These are phyloP conservation scores for Meloidogyne hapla DNA, from an alignment of 1,140 invertebrate genomes.

Conservation along the genomic window DNA sequence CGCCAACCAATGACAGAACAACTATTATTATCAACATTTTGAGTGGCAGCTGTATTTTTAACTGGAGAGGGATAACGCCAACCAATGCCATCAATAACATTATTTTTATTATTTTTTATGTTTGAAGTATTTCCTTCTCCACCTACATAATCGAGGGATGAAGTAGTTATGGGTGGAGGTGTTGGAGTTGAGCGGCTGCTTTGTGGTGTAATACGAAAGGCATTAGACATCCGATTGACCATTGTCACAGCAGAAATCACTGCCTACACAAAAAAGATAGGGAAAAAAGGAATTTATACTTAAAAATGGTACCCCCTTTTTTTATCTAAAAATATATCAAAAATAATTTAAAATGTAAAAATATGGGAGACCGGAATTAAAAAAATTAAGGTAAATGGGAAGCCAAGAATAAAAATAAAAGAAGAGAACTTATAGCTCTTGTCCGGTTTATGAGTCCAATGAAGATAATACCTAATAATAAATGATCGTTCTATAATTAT, in stretches of 20 bases:
- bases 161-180: constrained; percentile 26
- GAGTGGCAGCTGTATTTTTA: not conserved
- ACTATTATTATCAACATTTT: not conserved
- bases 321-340: too few relatives aligned
- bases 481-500: too few relatives aligned
- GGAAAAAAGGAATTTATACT: not conserved
- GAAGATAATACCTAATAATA: too few relatives aligned
- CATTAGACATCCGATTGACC: constrained; percentile 59
- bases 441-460: too few relatives aligned
- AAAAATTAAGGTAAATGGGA: too few relatives aligned
- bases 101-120: not conserved
- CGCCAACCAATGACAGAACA: not conserved
- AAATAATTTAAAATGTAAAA: too few relatives aligned
- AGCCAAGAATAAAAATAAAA: too few relatives aligned
- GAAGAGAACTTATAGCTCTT: too few relatives aligned
- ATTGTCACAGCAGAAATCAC: constrained; percentile 63
- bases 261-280: constrained; percentile 46
- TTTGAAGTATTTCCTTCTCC: not conserved
- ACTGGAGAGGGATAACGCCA: not conserved
- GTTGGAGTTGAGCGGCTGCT: constrained; percentile 33
- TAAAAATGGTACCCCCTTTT: not conserved
- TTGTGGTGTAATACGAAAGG: constrained; percentile 45
- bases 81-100: not conserved
- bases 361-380: too few relatives aligned
- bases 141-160: not conserved